Evolutionary conservation across 2,888 invertebrate genomes (phyloP).

Genomic region (Galeopsomyia nigrocyanea): DNA sequence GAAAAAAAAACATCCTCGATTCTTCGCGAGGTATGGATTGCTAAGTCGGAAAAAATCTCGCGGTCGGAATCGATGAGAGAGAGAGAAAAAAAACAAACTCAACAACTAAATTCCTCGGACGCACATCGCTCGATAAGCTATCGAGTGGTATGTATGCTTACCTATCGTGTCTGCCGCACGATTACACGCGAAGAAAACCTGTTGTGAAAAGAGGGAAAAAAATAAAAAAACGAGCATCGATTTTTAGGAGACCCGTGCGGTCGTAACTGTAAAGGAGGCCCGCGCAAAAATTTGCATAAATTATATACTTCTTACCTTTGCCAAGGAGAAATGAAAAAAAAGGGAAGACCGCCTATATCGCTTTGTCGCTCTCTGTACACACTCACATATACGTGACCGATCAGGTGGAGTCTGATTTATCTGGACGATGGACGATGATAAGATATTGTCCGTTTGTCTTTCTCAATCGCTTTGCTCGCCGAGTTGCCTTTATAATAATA

Average conservation of each 20-base stretch:
- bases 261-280: slow-evolving; percentile 23
- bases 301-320: slow-evolving; percentile 22
- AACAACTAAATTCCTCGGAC: background rate
- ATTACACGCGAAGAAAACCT: too few species aligned
- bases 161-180: too few species aligned
- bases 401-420: slow-evolving; percentile 30
- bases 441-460: slow-evolving; percentile 17
- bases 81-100: background rate
- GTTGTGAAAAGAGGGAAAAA: too few species aligned
- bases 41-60: too few species aligned
- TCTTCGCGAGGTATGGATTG: too few species aligned
- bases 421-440: slow-evolving; percentile 27
- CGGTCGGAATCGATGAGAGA: too few species aligned
- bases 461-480: background rate
- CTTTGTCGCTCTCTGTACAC: slow-evolving; percentile 1
- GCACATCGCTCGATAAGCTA: slow-evolving; percentile 21
- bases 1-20: too few species aligned
- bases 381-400: background rate
- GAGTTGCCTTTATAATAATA: slow-evolving; percentile 5
- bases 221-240: too few species aligned
- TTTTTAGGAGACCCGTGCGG: too few species aligned
- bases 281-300: slow-evolving; percentile 42
- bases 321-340: slow-evolving; percentile 18
- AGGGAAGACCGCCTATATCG: slow-evolving; percentile 9
- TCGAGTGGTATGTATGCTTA: background rate